Base-by-base conservation (phyloP, 2,888 invertebrate genomes). In the Hipparchia semele region DNA sequence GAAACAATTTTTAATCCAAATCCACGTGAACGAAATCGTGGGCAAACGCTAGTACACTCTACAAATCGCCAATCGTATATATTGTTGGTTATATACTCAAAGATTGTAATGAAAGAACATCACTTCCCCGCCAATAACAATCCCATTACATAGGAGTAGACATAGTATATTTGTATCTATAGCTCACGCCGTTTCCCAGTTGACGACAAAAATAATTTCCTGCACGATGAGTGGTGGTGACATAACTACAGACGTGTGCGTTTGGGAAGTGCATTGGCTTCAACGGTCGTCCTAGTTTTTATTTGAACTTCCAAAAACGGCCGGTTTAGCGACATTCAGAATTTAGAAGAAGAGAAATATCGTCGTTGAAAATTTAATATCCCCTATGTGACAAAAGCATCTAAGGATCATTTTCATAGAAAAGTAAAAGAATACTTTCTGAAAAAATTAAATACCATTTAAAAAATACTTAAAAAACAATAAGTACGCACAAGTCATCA, bases 171-270 rank as follows among this genome's bases (percentile, higher is more conserved):
- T 6, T 33, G 60, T 39, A 62, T 46, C n/a, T 46, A n/a, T 33
- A 73, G 76, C 84, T 83, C 83, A 82, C 84, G 82, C 82, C 76
- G 82, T 81, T 84, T 80, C 82, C 82, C 80, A 77, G 81, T 73
- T 74, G 70, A 78, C 66, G 77, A 76, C 88, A 88, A 82, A 83
- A 83, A 80, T 88, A 86, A 87, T 58, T 80, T 75, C 81, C 72
- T 86, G 84, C 86, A 87, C 84, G 23, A 6, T 56, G 53, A 56
- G 13, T 58, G 75, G 13, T 58, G 75, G 80, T 87, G 86, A 87
- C 84, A 86, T 86, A 87, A 86, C 81, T 61, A 67, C 71, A 74
- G 80, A 78, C 78, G 76, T 78, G 70, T 76, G 69, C 75, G 76
- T 79, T 82, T 78, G 77, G 79, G 79, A 81, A 84, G 79, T 85